Conservation (phyloP, 2,113 vertebrate species). For the Willisornis vidua region DNA sequence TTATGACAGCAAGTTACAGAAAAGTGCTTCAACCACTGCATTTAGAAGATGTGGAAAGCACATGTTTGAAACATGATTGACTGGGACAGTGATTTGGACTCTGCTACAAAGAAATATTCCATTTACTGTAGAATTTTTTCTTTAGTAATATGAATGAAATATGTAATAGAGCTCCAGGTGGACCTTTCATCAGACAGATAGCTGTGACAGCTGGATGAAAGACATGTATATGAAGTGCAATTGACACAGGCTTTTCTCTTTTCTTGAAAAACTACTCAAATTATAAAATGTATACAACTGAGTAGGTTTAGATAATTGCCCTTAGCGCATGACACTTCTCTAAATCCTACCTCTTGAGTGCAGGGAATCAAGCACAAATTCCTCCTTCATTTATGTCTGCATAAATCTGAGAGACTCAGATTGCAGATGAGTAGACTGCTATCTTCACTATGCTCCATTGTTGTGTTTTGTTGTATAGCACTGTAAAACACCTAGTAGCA, state of each 20-base stretch:
- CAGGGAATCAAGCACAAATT: background rate
- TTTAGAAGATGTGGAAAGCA: background rate
- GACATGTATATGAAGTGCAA: background rate
- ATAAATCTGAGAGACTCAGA: background rate
- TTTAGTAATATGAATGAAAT: background rate
- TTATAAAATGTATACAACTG: background rate
- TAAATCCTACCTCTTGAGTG: background rate
- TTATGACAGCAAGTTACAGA: background rate
- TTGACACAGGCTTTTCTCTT: background rate
- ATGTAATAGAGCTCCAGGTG: background rate
- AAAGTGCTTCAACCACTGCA: background rate
- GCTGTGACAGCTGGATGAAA: background rate
- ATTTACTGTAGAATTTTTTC: background rate
- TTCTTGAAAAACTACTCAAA: background rate
- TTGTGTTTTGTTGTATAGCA: background rate
- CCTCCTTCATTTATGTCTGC: background rate
- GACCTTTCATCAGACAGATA: background rate
- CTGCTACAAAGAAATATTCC: background rate
- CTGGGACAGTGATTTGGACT: background rate
- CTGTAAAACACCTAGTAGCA: background rate
- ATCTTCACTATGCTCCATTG: background rate
- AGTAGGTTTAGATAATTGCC: background rate
- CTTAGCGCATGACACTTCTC: background rate
- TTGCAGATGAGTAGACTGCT: background rate
- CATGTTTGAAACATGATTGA: background rate